These are phyloP conservation scores for Lomographa bimaculata DNA, from an alignment of 2,888 invertebrate species.

Conservation along the genomic window DNA sequence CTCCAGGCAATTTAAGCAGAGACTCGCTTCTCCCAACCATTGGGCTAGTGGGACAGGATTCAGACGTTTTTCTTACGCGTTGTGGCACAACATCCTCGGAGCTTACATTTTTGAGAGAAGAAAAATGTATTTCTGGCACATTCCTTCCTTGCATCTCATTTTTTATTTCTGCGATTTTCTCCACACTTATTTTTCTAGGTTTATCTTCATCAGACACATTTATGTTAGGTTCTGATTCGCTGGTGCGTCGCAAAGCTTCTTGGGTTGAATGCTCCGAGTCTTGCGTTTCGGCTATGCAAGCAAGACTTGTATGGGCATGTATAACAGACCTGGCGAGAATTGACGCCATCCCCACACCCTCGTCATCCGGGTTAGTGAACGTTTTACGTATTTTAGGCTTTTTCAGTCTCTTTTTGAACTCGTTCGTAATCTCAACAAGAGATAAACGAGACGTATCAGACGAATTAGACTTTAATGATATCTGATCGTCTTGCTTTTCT, in stretches of 20 bases:
- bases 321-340: slow-evolving; percentile 86
- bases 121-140: slow-evolving; percentile 62
- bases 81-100: slow-evolving; percentile 39
- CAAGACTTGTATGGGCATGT: slow-evolving; percentile 82
- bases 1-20: slow-evolving; percentile 63
- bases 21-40: slow-evolving; percentile 60
- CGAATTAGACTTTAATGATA: slow-evolving; percentile 78
- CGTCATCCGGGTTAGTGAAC: slow-evolving; percentile 62
- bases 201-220: slow-evolving; percentile 56
- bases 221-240: slow-evolving; percentile 69
- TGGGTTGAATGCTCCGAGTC: slow-evolving; percentile 73
- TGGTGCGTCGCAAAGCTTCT: slow-evolving; percentile 60
- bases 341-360: slow-evolving; percentile 86
- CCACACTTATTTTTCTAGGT: slow-evolving; percentile 24
- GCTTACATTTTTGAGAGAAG: slow-evolving; percentile 66
- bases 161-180: slow-evolving; percentile 27
- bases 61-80: slow-evolving; percentile 60
- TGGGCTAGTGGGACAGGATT: slow-evolving; percentile 75
- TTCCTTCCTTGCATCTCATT: slow-evolving; percentile 34
- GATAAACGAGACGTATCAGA: slow-evolving; percentile 77
- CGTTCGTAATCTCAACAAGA: slow-evolving; percentile 65
- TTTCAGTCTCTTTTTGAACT: slow-evolving; percentile 71
- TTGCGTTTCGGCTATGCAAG: slow-evolving; percentile 82
- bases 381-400: slow-evolving; percentile 65
- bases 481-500: slow-evolving; percentile 66